These are phyloP conservation scores for Xanthorhoe designata DNA, from an alignment of 2,888 invertebrate genomes.

Conservation along the genomic window DNA sequence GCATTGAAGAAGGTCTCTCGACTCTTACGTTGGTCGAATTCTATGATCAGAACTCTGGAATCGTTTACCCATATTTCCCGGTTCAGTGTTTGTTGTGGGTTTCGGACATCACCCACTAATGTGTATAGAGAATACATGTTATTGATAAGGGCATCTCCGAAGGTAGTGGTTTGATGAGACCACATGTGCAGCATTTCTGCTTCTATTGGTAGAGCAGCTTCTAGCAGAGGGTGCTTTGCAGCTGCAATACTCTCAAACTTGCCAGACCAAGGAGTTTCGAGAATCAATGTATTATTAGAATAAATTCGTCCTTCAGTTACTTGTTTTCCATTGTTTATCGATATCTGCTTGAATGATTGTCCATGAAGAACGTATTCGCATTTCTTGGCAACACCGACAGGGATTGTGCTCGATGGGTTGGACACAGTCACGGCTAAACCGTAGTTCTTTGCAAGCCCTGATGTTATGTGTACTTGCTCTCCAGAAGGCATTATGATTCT, in stretches of 20 bases:
- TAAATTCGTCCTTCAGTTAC: slow-evolving; percentile 91
- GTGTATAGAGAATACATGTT: slow-evolving; percentile 93
- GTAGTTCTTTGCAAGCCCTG: slow-evolving; percentile 91
- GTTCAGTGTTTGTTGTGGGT: slow-evolving; percentile 93
- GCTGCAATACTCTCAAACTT: slow-evolving; percentile 91
- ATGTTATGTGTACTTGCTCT: slow-evolving; percentile 92
- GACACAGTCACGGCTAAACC: slow-evolving; percentile 91
- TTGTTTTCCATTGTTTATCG: slow-evolving; percentile 89
- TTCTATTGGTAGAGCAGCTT: slow-evolving; percentile 94
- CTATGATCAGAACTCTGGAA: slow-evolving; percentile 94
- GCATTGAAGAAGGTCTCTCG: slow-evolving; percentile 96
- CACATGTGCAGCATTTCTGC: slow-evolving; percentile 96
- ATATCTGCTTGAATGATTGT: slow-evolving; percentile 88
- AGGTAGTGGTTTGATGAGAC: slow-evolving; percentile 92
- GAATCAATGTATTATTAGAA: slow-evolving; percentile 91
- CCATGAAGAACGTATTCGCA: slow-evolving; percentile 87
- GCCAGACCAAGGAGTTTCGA: slow-evolving; percentile 91
- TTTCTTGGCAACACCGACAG: slow-evolving; percentile 84
- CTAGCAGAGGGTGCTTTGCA: slow-evolving; percentile 92
- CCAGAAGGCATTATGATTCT: slow-evolving; percentile 96
- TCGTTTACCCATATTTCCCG: slow-evolving; percentile 96
- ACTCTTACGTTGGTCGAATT: slow-evolving; percentile 96
- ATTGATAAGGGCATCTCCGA: slow-evolving; percentile 91
- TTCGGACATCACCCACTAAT: slow-evolving; percentile 93
- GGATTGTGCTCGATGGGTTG: slow-evolving; percentile 79